Evolutionary conservation across 2,113 vertebrate species (phyloP), one percentile per base, ranked within the genome.

Genomic region (Boleophthalmus pectinirostris): DNA sequence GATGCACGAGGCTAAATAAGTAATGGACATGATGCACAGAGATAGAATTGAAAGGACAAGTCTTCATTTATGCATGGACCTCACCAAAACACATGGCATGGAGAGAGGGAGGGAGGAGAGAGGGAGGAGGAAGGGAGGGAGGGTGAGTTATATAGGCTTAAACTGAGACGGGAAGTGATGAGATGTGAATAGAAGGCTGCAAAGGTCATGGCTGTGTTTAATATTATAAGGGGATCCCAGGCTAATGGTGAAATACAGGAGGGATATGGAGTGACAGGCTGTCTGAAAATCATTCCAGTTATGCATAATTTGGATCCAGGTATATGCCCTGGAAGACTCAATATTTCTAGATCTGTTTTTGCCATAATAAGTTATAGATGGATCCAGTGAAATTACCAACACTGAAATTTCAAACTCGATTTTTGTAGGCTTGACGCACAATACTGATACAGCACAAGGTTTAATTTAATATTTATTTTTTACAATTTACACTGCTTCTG

Each of bases 41-140:
- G 75, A 78, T 72, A 73, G 85, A 83, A 84, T 78, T 49, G 80
- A 83, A 85, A 74, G 80, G 84, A 80, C 45, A 47, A 61, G 49
- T 85, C 66, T 84, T 88, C 89, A 88, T 89, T 89, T 87, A 91
- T 89, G 82, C 81, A 90, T 90, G 85, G 69, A 18, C 78, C 85
- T 64, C 76, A 79, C 75, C 85, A 79, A 84, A 87, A 87, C 85
- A 85, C 3, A 3, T 1, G 67, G 75, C 76, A 82, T 74, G 77
- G 79, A 51, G 45, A 57, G 66, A 53, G 1, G 15, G 0, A 5
- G 49, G 53, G 60, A 1, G 3, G 10, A 5, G 65, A 78, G 78
- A 82, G 78, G 79, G 77, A 51, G 35, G 57, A 61, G 53, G 66
- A 49, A 23, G 1, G 14, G 2, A 14, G 54, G 47, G 60, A 1